Conservation (phyloP, 1,140 invertebrate species). For the Triops cancriformis region DNA sequence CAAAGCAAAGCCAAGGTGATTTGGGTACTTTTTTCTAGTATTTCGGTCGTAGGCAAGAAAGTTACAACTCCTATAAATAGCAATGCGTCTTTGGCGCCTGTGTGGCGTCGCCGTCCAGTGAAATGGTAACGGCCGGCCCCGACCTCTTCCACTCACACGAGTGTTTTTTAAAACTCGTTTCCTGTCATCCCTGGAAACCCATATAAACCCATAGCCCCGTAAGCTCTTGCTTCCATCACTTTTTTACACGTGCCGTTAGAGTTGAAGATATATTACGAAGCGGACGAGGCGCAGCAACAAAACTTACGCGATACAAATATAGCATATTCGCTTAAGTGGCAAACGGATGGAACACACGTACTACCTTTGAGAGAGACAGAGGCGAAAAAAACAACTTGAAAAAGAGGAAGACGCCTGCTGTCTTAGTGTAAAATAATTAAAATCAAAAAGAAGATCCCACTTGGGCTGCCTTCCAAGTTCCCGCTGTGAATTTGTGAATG, state of each 20-base stretch:
- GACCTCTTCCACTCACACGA: not conserved
- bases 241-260: not conserved
- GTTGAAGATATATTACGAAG: not conserved
- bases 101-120: not conserved
- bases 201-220: not conserved
- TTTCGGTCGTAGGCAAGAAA: not conserved
- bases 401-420: not conserved
- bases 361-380: not conserved
- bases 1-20: not conserved
- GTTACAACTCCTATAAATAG: slow-evolving; percentile 4
- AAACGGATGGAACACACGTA: not conserved
- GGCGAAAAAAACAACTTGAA: not conserved
- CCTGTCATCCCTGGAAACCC: not conserved
- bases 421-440: not conserved
- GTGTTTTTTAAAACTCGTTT: not conserved
- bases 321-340: not conserved
- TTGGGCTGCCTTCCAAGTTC: not conserved
- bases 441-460: not conserved
- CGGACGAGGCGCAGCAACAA: not conserved
- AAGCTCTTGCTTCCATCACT: not conserved
- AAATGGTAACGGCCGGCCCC: not conserved
- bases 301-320: not conserved
- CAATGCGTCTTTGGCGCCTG: not conserved
- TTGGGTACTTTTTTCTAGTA: not conserved
- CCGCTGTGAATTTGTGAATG: not conserved